Conservation (phyloP, 2,888 invertebrate species). For the Heliconius charithonia region DNA sequence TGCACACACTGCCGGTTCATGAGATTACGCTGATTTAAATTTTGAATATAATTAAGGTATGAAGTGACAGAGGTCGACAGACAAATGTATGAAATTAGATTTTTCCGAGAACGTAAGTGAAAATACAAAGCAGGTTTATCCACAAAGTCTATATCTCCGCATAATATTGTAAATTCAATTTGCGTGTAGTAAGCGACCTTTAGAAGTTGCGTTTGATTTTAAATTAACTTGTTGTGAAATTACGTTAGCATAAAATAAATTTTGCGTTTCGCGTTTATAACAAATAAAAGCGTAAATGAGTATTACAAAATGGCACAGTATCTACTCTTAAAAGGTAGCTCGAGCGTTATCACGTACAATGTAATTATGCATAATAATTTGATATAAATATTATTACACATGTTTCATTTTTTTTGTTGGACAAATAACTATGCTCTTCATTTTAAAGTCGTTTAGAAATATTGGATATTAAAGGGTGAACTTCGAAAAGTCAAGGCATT, state of each 20-base stretch:
- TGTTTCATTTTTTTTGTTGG: neutral
- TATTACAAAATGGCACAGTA: neutral
- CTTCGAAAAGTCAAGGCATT: no score
- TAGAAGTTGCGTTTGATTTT: conserved; percentile 38
- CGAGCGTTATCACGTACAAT: neutral
- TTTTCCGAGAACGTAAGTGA: conserved; percentile 48
- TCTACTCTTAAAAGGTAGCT: neutral
- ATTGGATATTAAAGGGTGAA: neutral
- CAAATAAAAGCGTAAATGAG: neutral
- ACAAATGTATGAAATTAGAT: conserved; percentile 55
- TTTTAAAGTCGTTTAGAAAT: neutral
- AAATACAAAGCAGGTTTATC: conserved; percentile 37
- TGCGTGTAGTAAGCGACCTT: conserved; percentile 45
- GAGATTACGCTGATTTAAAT: neutral
- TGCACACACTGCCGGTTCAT: neutral
- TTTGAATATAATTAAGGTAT: conserved; percentile 39
- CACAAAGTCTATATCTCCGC: conserved; percentile 33
- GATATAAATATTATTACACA: neutral
- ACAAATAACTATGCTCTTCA: neutral
- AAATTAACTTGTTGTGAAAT: conserved; percentile 21
- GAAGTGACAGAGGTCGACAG: conserved; percentile 53
- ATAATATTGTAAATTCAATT: conserved; percentile 46
- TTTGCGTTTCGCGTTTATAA: neutral
- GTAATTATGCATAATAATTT: neutral
- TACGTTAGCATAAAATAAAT: conserved; percentile 1